These are phyloP conservation scores for Gymnobelideus leadbeateri DNA, from an alignment of 2,113 vertebrate species.

Conservation along the genomic window DNA sequence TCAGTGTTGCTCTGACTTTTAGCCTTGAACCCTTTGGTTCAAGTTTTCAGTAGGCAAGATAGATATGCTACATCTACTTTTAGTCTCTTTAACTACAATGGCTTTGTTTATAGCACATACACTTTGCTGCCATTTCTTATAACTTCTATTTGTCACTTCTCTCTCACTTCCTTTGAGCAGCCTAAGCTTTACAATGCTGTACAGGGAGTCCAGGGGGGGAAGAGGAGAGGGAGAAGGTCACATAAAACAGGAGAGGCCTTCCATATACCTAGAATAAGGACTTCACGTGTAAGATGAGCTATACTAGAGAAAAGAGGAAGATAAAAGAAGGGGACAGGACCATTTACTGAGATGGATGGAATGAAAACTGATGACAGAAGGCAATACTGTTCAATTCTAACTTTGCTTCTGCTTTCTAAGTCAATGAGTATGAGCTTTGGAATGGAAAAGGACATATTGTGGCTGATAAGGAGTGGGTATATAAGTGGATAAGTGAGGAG, in stretches of 20 bases:
- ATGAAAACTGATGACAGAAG: not conserved
- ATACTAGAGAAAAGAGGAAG: not conserved
- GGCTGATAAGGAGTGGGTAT: not conserved
- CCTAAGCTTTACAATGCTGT: not conserved
- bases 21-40: not conserved
- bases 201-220: not conserved
- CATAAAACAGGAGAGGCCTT: not conserved
- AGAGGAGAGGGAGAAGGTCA: too few species aligned
- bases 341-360: not conserved
- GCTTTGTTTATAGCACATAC: not conserved
- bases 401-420: not conserved
- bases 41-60: not conserved
- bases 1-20: not conserved
- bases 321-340: not conserved
- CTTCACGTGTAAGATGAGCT: not conserved
- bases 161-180: not conserved
- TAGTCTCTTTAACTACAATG: not conserved
- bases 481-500: not conserved
- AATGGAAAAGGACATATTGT: not conserved
- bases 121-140: not conserved
- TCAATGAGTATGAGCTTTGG: not conserved
- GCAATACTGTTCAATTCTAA: not conserved
- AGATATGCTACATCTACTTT: not conserved
- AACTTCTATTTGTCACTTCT: not conserved
- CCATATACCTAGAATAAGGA: not conserved